Evolutionary conservation across 2,797 vertebrate species (phyloP).

Genomic region (Garrulus glandarius): DNA sequence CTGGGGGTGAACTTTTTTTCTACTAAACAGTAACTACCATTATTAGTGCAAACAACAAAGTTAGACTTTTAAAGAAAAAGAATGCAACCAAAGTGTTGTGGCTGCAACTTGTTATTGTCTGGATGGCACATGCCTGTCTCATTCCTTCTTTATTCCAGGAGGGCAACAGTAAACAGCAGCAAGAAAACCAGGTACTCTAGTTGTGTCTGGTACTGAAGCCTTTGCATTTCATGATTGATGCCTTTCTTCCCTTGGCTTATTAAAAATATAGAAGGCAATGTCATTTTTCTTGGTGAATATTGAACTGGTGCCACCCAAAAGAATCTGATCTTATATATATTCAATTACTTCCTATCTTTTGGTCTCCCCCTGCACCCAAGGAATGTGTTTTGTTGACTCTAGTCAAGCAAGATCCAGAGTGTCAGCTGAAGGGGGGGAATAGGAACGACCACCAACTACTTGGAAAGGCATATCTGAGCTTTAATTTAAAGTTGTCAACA

Average conservation of each 20-base stretch:
- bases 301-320: not conserved
- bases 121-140: not conserved
- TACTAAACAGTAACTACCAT: not conserved
- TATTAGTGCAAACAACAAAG: not conserved
- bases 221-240: not conserved
- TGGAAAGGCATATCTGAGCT: conserved; percentile 2
- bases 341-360: not conserved
- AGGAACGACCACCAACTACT: not conserved
- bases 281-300: not conserved
- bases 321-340: not conserved
- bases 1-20: not conserved
- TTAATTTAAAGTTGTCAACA: conserved; percentile 42
- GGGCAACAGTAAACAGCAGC: not conserved
- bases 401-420: not conserved
- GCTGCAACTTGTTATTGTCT: not conserved
- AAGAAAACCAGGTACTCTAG: not conserved
- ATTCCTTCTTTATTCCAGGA: not conserved
- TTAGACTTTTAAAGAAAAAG: not conserved
- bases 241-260: not conserved
- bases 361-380: not conserved
- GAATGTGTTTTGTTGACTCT: not conserved
- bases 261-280: not conserved
- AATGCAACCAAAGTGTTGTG: not conserved
- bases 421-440: not conserved
- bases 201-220: not conserved